These are phyloP conservation scores for Penaeus chinensis DNA, from an alignment of 1,140 invertebrate genomes.

Conservation along the genomic window DNA sequence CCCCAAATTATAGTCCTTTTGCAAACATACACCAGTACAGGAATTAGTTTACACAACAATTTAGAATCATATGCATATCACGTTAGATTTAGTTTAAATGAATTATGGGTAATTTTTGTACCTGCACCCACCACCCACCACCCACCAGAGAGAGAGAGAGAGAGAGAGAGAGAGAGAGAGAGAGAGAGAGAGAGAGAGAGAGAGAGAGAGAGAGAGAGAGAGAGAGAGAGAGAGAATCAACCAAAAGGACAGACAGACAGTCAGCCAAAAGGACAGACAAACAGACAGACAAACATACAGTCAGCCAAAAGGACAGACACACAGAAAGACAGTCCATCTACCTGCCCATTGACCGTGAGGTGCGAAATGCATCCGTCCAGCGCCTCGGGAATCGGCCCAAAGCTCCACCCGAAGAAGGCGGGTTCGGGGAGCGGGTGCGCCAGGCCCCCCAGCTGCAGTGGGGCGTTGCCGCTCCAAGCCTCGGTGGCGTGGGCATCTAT, in stretches of 20 bases:
- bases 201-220: too few species aligned
- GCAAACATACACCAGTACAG: too few species aligned
- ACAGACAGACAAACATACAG: neutral
- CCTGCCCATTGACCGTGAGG: constrained; percentile 92
- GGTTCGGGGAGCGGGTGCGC: constrained; percentile 81
- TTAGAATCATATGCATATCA: too few species aligned
- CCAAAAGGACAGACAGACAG: neutral
- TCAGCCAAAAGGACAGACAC: neutral
- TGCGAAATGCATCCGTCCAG: constrained; percentile 96
- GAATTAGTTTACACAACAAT: too few species aligned
- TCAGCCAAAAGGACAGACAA: neutral
- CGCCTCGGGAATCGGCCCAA: constrained; percentile 85
- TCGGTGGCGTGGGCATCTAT: constrained; percentile 87
- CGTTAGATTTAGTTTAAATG: too few species aligned
- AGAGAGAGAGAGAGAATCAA: too few species aligned
- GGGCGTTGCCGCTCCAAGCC: constrained; percentile 94
- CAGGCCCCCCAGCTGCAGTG: constrained; percentile 90
- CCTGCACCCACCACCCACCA: too few species aligned
- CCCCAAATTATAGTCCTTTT: too few species aligned
- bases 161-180: too few species aligned
- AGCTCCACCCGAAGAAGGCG: constrained; percentile 85
- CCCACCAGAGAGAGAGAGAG: too few species aligned
- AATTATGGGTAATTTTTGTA: too few species aligned
- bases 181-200: too few species aligned
- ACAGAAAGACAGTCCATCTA: neutral